phyloP scores from a whole-genome alignment of 1,140 invertebrate species.

The Drosophila varians region DNA sequence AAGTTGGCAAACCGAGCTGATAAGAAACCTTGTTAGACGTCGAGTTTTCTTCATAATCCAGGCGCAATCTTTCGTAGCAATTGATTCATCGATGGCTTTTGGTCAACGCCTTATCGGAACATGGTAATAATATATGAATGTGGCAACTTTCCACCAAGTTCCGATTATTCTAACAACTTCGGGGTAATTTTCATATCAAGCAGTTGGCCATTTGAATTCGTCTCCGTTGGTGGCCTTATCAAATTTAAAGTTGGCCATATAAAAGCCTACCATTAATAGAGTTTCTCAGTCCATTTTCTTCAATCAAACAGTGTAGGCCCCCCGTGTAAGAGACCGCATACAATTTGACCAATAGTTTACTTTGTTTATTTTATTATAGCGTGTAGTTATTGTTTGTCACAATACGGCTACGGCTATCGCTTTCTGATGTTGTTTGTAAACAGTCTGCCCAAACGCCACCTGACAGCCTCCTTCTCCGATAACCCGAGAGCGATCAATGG shows the following conservation, averaged over 20 bases:
- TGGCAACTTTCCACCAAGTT: constrained; percentile 35
- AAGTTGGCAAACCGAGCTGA: constrained; percentile 31
- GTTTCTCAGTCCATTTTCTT: too few relatives aligned
- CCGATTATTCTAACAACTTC: constrained; percentile 50
- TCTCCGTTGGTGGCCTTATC: constrained; percentile 21
- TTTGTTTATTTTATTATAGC: constrained; percentile 3
- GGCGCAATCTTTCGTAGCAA: constrained; percentile 49
- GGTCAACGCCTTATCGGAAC: constrained; percentile 25
- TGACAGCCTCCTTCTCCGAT: constrained; percentile 31
- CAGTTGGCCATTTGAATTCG: not conserved
- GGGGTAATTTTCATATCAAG: constrained; percentile 46
- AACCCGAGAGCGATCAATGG: constrained; percentile 22
- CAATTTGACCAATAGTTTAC: not conserved
- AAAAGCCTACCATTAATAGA: constrained; percentile 7
- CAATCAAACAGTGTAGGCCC: constrained; percentile 10
- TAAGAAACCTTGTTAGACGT: constrained; percentile 12
- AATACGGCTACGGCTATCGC: constrained; percentile 4
- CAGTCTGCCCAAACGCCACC: constrained; percentile 5
- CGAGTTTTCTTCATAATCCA: constrained; percentile 38
- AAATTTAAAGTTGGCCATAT: not conserved
- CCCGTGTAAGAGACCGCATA: not conserved
- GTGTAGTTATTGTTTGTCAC: constrained; percentile 8
- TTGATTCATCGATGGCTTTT: constrained; percentile 56
- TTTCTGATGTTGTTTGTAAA: constrained; percentile 37
- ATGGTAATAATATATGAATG: constrained; percentile 32